These are phyloP conservation scores for Cephalopterus ornatus DNA, from an alignment of 2,113 vertebrate species.

Conservation along the genomic window DNA sequence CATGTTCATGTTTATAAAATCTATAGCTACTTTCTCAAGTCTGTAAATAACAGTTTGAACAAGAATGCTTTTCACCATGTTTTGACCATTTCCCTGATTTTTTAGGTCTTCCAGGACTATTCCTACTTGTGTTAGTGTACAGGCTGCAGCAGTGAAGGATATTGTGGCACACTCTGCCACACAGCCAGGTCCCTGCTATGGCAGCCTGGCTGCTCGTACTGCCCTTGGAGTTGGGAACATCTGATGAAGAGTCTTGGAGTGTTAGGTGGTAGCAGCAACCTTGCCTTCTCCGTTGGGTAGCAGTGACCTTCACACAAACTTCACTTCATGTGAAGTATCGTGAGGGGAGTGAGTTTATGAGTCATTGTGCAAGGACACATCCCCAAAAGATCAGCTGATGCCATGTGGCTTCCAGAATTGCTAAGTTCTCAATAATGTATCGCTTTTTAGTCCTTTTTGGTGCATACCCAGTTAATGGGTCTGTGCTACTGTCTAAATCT, in stretches of 20 bases:
- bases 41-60: not conserved
- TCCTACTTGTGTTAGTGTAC: not conserved
- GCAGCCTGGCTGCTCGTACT: not conserved
- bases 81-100: not conserved
- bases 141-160: not conserved
- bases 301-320: not conserved
- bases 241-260: not conserved
- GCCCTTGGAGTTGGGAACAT: not conserved
- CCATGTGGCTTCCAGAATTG: not conserved
- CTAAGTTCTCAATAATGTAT: not conserved
- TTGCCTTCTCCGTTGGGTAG: not conserved
- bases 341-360: not conserved
- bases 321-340: rapidly evolving
- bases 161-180: not conserved
- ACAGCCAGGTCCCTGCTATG: not conserved
- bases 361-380: not conserved
- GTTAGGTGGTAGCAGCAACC: not conserved
- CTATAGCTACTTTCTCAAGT: not conserved
- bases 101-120: not conserved
- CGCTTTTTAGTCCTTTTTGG: rapidly evolving
- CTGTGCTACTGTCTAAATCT: not conserved
- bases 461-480: not conserved
- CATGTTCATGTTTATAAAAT: not conserved
- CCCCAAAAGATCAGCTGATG: not conserved
- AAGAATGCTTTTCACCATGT: not conserved